Evolutionary conservation across 2,888 invertebrate species (phyloP).

Genomic region (Caenorhabditis imperialis): DNA sequence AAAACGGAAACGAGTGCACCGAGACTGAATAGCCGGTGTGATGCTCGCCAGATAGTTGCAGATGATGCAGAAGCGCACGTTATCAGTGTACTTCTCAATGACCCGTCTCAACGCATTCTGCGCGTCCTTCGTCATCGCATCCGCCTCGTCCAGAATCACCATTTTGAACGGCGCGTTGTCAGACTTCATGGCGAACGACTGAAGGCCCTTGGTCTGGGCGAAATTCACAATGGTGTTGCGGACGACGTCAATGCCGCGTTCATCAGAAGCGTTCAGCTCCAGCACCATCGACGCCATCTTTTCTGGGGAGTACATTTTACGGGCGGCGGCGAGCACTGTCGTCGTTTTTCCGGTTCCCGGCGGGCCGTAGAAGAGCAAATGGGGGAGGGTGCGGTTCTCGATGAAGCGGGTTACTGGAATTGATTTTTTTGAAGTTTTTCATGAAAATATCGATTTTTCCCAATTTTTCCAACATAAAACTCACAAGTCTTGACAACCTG

Average conservation of each 20-base stretch:
- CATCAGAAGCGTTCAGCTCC: slow-evolving; percentile 96
- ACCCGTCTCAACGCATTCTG: slow-evolving; percentile 97
- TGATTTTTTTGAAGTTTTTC: no score
- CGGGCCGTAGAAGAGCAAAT: slow-evolving; percentile 96
- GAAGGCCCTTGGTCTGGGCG: slow-evolving; percentile 86
- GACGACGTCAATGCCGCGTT: slow-evolving; percentile 84
- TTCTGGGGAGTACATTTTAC: slow-evolving; percentile 89
- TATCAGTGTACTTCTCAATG: slow-evolving; percentile 98
- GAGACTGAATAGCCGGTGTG: slow-evolving; percentile 96
- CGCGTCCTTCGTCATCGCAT: slow-evolving; percentile 99
- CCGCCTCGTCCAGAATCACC: slow-evolving; percentile 97
- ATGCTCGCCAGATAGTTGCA: slow-evolving; percentile 99
- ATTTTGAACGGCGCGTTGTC: slow-evolving; percentile 83
- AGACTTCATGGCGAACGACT: slow-evolving; percentile 38
- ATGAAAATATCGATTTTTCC: neutral
- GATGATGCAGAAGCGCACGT: slow-evolving; percentile 97
- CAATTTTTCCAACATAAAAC: slow-evolving; percentile 70
- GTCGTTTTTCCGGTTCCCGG: slow-evolving; percentile 97
- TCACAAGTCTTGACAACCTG: slow-evolving; percentile 96
- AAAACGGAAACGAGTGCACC: slow-evolving; percentile 74
- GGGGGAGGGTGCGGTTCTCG: slow-evolving; percentile 91
- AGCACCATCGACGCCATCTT: slow-evolving; percentile 94
- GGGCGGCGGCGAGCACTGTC: slow-evolving; percentile 95
- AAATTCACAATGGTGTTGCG: slow-evolving; percentile 61
- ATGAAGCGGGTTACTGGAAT: slow-evolving; percentile 83